Evolutionary conservation across 1,140 invertebrate genomes (phyloP), one percentile per base, ranked within the genome.

Genomic region (Monochamus saltuarius): DNA sequence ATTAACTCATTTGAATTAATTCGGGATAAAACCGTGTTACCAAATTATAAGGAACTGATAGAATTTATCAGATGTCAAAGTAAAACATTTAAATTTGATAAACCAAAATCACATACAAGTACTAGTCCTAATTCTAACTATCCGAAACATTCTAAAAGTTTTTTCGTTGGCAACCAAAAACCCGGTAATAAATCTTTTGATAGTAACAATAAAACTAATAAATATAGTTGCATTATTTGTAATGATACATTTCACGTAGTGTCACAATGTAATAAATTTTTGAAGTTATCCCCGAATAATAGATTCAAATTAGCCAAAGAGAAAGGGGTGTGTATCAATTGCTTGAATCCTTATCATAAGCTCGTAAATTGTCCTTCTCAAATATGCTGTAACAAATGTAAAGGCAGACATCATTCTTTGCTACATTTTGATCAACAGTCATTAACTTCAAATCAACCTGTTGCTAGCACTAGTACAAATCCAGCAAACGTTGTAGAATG

Each of bases 401-500:
- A 13, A 11, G 16, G 7, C 13, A 42, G 11, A n/a, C 43, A 46
- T 11, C 17, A 46, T 19, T 16, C 22, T 17, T 19, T 46, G 6
- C 17, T 46, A 46, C 43, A 46, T 8, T 45, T 45, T 13, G 42
- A 17, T 13, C n/a, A n/a, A n/a, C n/a, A n/a, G n/a, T n/a, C n/a
- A n/a, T n/a, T n/a, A n/a, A n/a, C n/a, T n/a, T n/a, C n/a, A n/a
- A n/a, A n/a, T n/a, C n/a, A n/a, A n/a, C n/a, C n/a, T n/a, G n/a
- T n/a, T n/a, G n/a, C n/a, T n/a, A n/a, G n/a, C n/a, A n/a, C n/a
- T n/a, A 45, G 13, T 16, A 0, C 42, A 3, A 45, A 45, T 45
- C 19, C 13, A 14, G 13, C 9, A 8, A 8, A 8, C 19, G 19
- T 4, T 8, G 42, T 8, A 13, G 42, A 17, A n/a, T 8, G 4